Evolutionary conservation across 2,113 vertebrate genomes (phyloP), one percentile per base, ranked within the genome.

Genomic region (Pomatorhinus ruficollis): DNA sequence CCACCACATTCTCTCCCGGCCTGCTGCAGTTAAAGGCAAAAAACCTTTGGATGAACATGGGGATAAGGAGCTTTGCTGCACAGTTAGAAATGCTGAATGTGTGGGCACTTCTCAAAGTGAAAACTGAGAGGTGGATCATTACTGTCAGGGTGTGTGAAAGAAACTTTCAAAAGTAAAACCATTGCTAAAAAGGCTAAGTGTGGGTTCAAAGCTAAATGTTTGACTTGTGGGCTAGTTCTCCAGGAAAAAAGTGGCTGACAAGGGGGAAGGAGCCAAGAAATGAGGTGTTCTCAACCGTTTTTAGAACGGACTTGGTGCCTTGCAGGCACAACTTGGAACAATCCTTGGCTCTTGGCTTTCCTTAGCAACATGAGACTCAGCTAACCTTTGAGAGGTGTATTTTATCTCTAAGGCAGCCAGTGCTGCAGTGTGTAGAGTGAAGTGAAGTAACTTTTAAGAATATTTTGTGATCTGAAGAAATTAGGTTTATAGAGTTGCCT

Each of bases 1-100:
- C 20, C 24, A 8, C 24, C 10, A 18, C n/a, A 3, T 33, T 50
- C 0, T 0, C 2, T 64, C 15, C 35, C 10, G 11, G 39, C 24
- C n/a, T 79, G 40, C 31, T 60, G 53, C 37, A n/a, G 23, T 30
- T 69, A 28, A 66, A 71, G 49, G 8, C 27, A 35, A 22, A 79
- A 45, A 87, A 21, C 11, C 6, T 4, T 21, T 44, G 37, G 19
- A 13, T 56, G 44, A 87, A 8, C 17, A 0, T 9, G 6, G 4
- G 12, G 27, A 22, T 60, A 30, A 83, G 89, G 42, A 89, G 18
- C 37, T 82, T 60, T 72, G 56, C 57, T 56, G 54, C 28, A 68
- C 4, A 24, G 12, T 74, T 70, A 40, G 33, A 82, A 84, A 40
- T 8, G 3, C 13, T 35, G 37, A 45, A 33, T 3, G 5, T 14